A percentile compares a stretch with the other conserved stretches of the same genome.
Conservation (phyloP, 2,113 vertebrate genomes). For the Sinocyclocheilus grahami region DNA sequence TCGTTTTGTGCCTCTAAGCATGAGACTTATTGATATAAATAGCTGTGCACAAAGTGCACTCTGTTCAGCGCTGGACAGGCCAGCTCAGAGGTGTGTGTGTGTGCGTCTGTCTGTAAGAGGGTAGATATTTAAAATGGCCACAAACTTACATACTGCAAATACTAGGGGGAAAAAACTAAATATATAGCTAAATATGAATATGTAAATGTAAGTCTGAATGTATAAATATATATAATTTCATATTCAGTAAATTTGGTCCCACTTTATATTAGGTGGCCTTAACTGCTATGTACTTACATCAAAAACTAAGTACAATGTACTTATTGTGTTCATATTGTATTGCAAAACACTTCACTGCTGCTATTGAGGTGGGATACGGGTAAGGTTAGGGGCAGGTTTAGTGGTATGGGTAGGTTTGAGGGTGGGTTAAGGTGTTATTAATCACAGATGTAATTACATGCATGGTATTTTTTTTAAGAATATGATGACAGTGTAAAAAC, state of each 20-base stretch:
- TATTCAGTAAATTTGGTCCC: neutral
- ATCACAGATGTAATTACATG: no score
- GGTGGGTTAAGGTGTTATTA: no score
- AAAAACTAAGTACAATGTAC: no score
- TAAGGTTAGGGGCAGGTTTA: no score
- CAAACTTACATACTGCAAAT: neutral
- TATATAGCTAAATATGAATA: constrained; percentile 59
- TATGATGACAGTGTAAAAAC: no score
- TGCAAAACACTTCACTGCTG: no score
- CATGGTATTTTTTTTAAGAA: no score
- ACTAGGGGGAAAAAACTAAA: neutral
- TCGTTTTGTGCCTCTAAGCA: constrained; percentile 86
- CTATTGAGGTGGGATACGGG: no score
- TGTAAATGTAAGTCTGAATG: constrained; percentile 51
- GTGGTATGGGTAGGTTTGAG: no score
- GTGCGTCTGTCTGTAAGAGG: constrained; percentile 52
- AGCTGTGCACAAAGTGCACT: constrained; percentile 83
- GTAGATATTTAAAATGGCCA: constrained; percentile 48
- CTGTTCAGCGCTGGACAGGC: constrained; percentile 76
- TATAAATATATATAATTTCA: constrained; percentile 58
- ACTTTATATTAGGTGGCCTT: no score
- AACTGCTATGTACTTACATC: no score
- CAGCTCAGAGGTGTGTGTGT: constrained; percentile 44
- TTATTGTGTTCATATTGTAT: no score
- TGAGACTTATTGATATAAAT: constrained; percentile 87